Evolutionary conservation across 2,797 vertebrate genomes (phyloP).

Genomic region (Neopelma chrysocephalum): DNA sequence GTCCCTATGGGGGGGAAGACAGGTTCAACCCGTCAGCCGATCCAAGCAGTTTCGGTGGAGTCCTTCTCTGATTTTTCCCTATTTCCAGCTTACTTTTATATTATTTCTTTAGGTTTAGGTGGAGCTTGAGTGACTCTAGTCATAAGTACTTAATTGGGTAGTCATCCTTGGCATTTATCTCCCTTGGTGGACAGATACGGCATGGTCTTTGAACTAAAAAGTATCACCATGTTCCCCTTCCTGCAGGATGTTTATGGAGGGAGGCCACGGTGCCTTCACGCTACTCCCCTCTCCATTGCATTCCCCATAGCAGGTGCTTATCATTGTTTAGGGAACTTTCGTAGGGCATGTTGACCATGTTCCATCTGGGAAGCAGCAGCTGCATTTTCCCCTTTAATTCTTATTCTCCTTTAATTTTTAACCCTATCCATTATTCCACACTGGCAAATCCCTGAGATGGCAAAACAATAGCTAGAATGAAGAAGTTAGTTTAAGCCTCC

Average conservation of each 20-base stretch:
- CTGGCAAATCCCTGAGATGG: neutral
- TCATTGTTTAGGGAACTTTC: neutral
- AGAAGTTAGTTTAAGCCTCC: neutral
- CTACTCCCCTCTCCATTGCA: neutral
- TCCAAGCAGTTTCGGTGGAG: neutral
- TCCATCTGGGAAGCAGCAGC: neutral
- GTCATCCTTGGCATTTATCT: neutral
- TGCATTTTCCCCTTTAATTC: neutral
- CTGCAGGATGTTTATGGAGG: neutral
- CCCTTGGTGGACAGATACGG: neutral
- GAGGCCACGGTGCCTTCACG: neutral
- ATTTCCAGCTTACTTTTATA: neutral
- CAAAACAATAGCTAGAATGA: neutral
- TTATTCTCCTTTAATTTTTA: neutral
- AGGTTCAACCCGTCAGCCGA: neutral
- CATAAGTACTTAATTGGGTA: neutral
- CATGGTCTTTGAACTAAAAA: neutral
- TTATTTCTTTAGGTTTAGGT: neutral
- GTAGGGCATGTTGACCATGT: neutral
- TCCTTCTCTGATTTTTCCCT: neutral
- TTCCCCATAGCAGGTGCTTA: neutral
- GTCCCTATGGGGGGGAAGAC: neutral
- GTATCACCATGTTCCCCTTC: neutral
- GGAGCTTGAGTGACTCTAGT: neutral
- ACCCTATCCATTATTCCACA: neutral